Base-by-base conservation (phyloP, 2,797 vertebrate genomes). In the Anguilla megastoma region DNA sequence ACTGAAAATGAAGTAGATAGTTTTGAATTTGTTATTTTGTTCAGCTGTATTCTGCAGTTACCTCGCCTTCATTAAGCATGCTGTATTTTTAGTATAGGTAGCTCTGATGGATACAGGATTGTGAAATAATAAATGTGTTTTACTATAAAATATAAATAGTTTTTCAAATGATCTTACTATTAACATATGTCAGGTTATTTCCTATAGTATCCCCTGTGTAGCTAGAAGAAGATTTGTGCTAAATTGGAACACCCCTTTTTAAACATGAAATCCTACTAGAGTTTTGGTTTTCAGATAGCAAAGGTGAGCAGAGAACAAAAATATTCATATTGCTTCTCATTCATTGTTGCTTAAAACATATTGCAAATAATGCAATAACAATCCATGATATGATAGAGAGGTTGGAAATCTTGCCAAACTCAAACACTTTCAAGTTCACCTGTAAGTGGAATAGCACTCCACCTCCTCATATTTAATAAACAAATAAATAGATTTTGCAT, bases 391-490 rank as follows among this genome's bases (percentile, higher is more conserved):
- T 48, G 79, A 82, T 7, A 21, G 24, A 45, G 79, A 33, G 69
- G 14, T 16, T 74, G 27, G 33, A 74, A 74, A 74, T 2, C 69
- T 36, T 74, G 69, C 69, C 69, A 74, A 74, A 33, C 30, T 74
- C 69, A 74, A 74, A 74, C 30, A 33, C 69, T 74, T 74, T 74
- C 69, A 74, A 74, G 69, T 74, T 74, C 30, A 36, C 30, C 14
- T 74, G 30, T 74, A 74, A 41, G 74, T 36, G 74, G 74, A 76
- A 76, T 18, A 41, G 41, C 33, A n/a, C 74, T 41, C 74, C 74
- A 41, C 33, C 16, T 16, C 33, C 36, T 36, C 74, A 41, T 7
- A 36, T 76, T 76, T 76, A 36, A 76, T 41, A 76, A 76, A 36
- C 33, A 74, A 76, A 41, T 41, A 69, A 5, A 41, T 7, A 76